These are phyloP conservation scores for Aphidius ervi DNA, from an alignment of 1,140 invertebrate species.

Conservation along the genomic window DNA sequence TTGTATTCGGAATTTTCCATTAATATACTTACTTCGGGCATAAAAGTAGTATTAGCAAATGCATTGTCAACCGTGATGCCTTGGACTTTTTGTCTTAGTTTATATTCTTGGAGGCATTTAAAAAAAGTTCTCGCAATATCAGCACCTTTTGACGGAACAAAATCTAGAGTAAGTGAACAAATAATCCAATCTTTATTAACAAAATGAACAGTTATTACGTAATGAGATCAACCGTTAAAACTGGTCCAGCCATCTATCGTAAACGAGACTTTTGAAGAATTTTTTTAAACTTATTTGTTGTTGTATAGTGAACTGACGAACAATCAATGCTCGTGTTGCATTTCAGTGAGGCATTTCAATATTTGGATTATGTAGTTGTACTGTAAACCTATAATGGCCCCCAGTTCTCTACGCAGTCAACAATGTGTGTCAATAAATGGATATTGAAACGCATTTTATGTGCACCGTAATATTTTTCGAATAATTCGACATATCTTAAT, in stretches of 20 bases:
- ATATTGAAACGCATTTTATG: too few relatives aligned
- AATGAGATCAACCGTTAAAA: conserved; percentile 32
- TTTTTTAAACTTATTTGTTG: too few relatives aligned
- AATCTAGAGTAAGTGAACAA: conserved; percentile 38
- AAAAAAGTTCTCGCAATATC: conserved; percentile 40
- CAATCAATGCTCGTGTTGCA: too few relatives aligned
- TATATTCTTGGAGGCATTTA: conserved; percentile 20
- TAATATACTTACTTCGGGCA: conserved; percentile 1
- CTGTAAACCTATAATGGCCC: conserved; percentile 1
- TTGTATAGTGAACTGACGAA: too few relatives aligned
- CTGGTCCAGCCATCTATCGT: conserved; percentile 41
- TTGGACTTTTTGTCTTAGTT: conserved; percentile 19
- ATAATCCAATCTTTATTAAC: conserved; percentile 38
- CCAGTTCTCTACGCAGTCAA: background rate
- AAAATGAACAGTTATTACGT: conserved; percentile 38
- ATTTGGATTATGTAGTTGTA: too few relatives aligned
- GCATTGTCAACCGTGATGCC: conserved; percentile 22
- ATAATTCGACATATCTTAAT: too few relatives aligned
- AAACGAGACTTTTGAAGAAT: conserved; percentile 39
- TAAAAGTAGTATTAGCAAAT: conserved; percentile 16
- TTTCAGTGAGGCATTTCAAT: too few relatives aligned
- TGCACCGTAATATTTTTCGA: too few relatives aligned
- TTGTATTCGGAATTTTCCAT: conserved; percentile 5
- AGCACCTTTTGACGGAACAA: conserved; percentile 35
- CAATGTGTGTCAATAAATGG: background rate